A percentile compares a stretch with the other conserved stretches of the same genome.
Evolutionary conservation across 2,113 vertebrate species (phyloP).

Genomic region (Shinisaurus crocodilurus): DNA sequence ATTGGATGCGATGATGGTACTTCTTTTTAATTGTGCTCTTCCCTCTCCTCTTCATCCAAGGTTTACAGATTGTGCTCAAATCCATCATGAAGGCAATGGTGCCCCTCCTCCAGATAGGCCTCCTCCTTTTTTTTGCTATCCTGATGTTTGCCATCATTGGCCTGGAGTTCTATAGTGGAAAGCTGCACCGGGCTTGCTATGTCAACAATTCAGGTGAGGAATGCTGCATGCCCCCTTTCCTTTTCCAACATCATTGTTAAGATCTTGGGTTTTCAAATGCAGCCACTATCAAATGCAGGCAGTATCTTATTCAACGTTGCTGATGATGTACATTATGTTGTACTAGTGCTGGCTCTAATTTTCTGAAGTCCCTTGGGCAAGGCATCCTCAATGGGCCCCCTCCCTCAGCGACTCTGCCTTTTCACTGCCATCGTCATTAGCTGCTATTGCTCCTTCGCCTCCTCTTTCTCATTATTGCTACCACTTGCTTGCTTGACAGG

Average conservation of each 20-base stretch:
- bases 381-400: too few species aligned
- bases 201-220: constrained; percentile 81
- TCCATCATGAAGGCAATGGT: constrained; percentile 99
- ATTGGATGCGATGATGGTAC: neutral
- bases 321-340: too few species aligned
- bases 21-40: neutral
- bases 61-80: constrained; percentile 97
- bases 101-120: constrained; percentile 95
- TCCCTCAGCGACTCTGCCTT: too few species aligned
- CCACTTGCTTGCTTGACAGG: too few species aligned
- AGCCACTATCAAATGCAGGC: neutral
- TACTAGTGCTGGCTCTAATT: too few species aligned
- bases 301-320: too few species aligned
- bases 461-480: too few species aligned
- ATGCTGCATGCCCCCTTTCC: neutral
- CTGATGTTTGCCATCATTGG: constrained; percentile 99
- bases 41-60: constrained; percentile 65
- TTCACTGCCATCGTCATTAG: too few species aligned
- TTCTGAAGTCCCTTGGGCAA: too few species aligned
- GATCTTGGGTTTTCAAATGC: neutral
- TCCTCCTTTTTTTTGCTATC: constrained; percentile 98
- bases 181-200: constrained; percentile 90
- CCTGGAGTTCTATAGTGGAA: constrained; percentile 97
- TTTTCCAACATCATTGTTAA: neutral
- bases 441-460: too few species aligned